Evolutionary conservation across 92 coral and sea anemone species (phyloP).

Genomic region (Parazoanthus atlanticus): DNA sequence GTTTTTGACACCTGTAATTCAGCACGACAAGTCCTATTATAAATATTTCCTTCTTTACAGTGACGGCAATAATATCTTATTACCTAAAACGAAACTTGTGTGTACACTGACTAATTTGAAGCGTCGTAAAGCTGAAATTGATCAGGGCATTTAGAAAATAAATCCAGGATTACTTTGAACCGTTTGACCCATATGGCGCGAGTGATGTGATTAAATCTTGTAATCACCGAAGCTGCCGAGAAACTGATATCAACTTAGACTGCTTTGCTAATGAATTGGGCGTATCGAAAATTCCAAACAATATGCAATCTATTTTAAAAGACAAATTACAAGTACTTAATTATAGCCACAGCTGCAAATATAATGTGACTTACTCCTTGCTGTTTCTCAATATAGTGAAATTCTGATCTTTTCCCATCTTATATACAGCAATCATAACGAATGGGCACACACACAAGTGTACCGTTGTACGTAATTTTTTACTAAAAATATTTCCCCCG

Average conservation of each 20-base stretch:
- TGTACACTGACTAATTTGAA: neutral
- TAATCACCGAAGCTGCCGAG: neutral
- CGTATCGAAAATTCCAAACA: constrained; percentile 10
- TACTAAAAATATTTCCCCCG: neutral
- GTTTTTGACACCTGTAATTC: neutral
- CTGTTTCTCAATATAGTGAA: neutral
- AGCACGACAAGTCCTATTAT: neutral
- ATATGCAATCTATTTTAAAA: no score
- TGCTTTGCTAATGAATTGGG: neutral
- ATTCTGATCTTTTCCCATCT: neutral
- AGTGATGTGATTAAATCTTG: neutral
- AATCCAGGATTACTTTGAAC: neutral
- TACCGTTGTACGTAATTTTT: no score
- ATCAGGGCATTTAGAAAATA: neutral
- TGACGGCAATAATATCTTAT: neutral
- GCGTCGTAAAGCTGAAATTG: neutral
- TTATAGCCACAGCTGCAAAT: neutral
- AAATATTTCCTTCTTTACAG: neutral
- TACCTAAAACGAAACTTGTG: neutral
- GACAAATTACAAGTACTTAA: neutral
- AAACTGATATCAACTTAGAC: neutral
- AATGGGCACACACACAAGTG: neutral
- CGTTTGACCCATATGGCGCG: neutral
- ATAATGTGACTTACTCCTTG: neutral
- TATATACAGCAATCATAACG: neutral